Evolutionary conservation across 2,797 vertebrate species (phyloP).

Genomic region (Hypotaenidia okinawae): DNA sequence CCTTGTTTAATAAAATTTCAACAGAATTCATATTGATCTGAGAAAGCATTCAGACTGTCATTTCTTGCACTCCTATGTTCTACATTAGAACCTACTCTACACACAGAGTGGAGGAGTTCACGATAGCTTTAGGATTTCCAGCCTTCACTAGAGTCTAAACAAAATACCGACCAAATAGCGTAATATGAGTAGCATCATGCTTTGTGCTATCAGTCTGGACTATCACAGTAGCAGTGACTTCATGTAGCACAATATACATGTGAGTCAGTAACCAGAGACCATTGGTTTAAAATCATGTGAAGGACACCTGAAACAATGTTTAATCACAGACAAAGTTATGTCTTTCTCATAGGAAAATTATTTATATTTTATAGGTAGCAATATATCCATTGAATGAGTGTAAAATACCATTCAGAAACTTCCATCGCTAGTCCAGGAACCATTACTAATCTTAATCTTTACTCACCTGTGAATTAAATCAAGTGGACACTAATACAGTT

Average conservation of each 20-base stretch:
- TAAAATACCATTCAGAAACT: background rate
- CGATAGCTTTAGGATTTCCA: background rate
- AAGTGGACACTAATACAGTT: background rate
- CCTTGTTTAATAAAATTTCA: background rate
- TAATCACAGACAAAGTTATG: background rate
- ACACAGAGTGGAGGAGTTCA: background rate
- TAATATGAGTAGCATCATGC: background rate
- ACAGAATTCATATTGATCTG: background rate
- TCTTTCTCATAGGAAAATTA: background rate
- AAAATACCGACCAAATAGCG: background rate
- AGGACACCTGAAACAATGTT: background rate
- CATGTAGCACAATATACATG: background rate
- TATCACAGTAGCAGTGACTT: background rate
- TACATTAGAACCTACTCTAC: background rate
- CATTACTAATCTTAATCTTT: background rate
- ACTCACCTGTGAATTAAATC: background rate
- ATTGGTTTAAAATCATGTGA: background rate
- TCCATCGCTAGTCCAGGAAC: background rate
- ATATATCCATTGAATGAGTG: background rate
- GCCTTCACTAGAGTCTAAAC: background rate
- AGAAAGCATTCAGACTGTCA: background rate
- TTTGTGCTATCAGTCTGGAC: background rate
- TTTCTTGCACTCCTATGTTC: background rate
- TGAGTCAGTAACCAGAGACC: background rate
- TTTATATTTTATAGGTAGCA: background rate